Base-by-base conservation (phyloP, 1,140 invertebrate genomes). In the Laupala kohalensis region DNA sequence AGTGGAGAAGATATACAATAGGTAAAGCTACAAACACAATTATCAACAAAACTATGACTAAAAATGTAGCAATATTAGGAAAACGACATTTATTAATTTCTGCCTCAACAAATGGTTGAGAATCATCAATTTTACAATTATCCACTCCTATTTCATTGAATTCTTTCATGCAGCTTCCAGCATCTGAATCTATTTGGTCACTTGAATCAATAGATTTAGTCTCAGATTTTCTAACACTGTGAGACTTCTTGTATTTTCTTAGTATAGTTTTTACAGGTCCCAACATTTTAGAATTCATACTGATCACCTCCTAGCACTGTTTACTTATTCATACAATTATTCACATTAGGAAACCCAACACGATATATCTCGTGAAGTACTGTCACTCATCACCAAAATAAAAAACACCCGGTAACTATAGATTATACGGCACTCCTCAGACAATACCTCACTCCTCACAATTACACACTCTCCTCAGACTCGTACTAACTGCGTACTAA, bases 1-100 rank as follows among this genome's bases (percentile, higher is more conserved):
- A 74, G 69, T 74, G 74, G 5, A 71, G 29, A 2, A 74, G 63
- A 65, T 74, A 73, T 27, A 74, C 53, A 67, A 73, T 25, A 53
- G 74, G 74, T 12, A 74, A 28, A 65, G 71, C 37, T 19, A 73
- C 64, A 30, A 74, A 73, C 29, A 73, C 68, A 2, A 73, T 29
- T 15, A 73, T 71, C n/a, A 74, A 27, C 24, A 74, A 37, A 9
- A 53, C n/a, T 4, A 69, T 26, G 62, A 74, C 53, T 63, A 74
- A 26, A 72, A 69, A 64, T 25, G 68, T 79, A 19, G 73, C 25
- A 9, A 71, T 67, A 67, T 72, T 74, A 15, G 63, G 63, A 25
- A 67, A 64, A 25, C 69, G 67, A 24, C 53, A 71, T 65, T 66
- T 71, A 25, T 25, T 28, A 0, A 25, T 26, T 28, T 13, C 70